A percentile compares a stretch with the other conserved stretches of the same genome.
These are phyloP conservation scores for Muscicapa adusta DNA, from an alignment of 2,113 vertebrate species.

Conservation along the genomic window DNA sequence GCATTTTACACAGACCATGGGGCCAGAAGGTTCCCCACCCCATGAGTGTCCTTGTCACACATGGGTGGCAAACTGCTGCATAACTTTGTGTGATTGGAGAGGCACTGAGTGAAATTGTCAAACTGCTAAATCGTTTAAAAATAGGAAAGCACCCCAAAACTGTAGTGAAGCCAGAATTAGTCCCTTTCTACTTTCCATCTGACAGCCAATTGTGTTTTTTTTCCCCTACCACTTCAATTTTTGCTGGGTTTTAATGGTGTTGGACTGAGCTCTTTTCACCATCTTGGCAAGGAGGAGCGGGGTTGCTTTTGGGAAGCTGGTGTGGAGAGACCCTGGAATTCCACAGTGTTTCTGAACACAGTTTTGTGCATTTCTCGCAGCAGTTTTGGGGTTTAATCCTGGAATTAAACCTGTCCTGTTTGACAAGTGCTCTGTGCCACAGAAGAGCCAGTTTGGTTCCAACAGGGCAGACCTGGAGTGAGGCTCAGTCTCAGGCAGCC, in stretches of 20 bases:
- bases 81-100: not conserved
- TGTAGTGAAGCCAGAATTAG: not conserved
- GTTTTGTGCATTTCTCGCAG: not conserved
- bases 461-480: not conserved
- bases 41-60: fast-evolving
- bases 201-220: not conserved
- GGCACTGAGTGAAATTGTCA: not conserved
- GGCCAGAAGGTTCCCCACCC: not conserved
- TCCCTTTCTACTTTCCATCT: not conserved
- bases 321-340: not conserved
- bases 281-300: not conserved
- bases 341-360: not conserved
- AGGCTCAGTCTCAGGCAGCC: not conserved
- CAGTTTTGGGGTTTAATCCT: not conserved
- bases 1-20: fast-evolving
- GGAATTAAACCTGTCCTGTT: fast-evolving
- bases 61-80: not conserved
- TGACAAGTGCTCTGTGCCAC: fast-evolving
- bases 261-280: not conserved
- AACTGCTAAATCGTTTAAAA: not conserved
- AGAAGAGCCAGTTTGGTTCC: fast-evolving
- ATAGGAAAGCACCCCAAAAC: not conserved
- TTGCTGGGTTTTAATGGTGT: not conserved
- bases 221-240: fast-evolving
- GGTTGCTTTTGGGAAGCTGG: not conserved